Conservation (phyloP, 2,797 vertebrate species). For the Phyllotis vaccarum region DNA sequence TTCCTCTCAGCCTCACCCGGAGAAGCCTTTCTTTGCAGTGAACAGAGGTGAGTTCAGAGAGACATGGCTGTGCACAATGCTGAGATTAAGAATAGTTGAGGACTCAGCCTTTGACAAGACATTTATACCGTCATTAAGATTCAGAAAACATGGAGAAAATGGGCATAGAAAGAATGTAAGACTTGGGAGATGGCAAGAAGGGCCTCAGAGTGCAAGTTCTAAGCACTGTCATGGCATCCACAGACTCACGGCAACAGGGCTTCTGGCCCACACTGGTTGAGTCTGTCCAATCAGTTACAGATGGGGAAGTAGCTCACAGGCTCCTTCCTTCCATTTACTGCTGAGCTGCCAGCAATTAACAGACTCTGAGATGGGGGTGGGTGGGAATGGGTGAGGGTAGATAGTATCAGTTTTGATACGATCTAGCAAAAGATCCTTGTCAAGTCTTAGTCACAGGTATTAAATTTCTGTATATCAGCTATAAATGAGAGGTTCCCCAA, state of each 20-base stretch:
- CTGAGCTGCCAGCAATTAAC: neutral
- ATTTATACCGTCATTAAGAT: too few relatives aligned
- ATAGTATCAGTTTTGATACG: neutral
- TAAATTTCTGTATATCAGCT: neutral
- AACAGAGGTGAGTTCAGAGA: neutral
- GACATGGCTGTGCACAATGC: neutral
- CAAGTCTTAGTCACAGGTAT: neutral
- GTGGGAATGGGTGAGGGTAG: too few relatives aligned
- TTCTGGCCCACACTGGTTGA: neutral
- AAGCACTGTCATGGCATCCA: neutral
- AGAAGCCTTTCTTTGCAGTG: neutral
- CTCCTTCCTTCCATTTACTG: too few relatives aligned
- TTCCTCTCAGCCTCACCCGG: neutral
- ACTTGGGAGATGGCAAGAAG: neutral
- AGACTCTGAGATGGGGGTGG: too few relatives aligned
- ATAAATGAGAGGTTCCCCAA: neutral
- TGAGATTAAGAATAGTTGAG: too few relatives aligned
- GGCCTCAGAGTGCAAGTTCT: fast-evolving
- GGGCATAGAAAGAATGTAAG: neutral
- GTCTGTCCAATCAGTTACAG: neutral
- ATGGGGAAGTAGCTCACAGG: neutral
- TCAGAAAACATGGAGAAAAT: neutral
- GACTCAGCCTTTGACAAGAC: neutral
- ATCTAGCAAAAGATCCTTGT: neutral
- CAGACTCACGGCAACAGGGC: neutral